Percentiles rank a stretch among this genome's conserved stretches.
phyloP scores from a whole-genome alignment of 2,797 vertebrate species.

The Ctenopoma kingsleyae region DNA sequence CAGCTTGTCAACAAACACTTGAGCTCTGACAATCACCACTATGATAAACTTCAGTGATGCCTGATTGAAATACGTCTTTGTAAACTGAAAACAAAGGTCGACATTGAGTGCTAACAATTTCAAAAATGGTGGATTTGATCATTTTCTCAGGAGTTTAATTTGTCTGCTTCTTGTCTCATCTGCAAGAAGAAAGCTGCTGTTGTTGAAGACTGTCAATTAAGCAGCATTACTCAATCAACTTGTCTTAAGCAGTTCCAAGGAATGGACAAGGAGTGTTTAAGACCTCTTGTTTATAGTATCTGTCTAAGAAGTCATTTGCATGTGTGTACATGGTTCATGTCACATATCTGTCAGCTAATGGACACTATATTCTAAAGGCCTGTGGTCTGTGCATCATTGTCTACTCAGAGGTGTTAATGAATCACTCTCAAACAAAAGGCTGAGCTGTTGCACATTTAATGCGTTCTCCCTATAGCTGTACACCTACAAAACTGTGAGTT shows the following conservation, averaged over 20 bases:
- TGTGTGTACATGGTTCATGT: slow-evolving; percentile 5
- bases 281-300: background rate
- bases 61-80: background rate
- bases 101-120: background rate
- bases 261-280: background rate
- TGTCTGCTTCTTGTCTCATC: background rate
- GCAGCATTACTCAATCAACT: background rate
- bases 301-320: slow-evolving; percentile 21
- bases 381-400: slow-evolving; percentile 40
- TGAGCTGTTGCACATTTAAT: slow-evolving; percentile 14
- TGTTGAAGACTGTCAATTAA: background rate
- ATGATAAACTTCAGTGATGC: background rate
- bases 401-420: slow-evolving; percentile 39
- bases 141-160: background rate
- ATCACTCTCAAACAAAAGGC: slow-evolving; percentile 30
- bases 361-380: slow-evolving; percentile 1
- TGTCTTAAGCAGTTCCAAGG: background rate
- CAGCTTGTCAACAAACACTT: background rate
- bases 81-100: background rate
- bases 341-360: slow-evolving; percentile 5
- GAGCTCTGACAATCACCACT: background rate
- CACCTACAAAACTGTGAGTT: slow-evolving; percentile 39
- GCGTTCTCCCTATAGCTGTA: slow-evolving; percentile 23
- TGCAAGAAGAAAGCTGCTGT: background rate
- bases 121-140: background rate